Evolutionary conservation across 2,888 invertebrate genomes (phyloP).

Genomic region (Schizaphis graminum): DNA sequence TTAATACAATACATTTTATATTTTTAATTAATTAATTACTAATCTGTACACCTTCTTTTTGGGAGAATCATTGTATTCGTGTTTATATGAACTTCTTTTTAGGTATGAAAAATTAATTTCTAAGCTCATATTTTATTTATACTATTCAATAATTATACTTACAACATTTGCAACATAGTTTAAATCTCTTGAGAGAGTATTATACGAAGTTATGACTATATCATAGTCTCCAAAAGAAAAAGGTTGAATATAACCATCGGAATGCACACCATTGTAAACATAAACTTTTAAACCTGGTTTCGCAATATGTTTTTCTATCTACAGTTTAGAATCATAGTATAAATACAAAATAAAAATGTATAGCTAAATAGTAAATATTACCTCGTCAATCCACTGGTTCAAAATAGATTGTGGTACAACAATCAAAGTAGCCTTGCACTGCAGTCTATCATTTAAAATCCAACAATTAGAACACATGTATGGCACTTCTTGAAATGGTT

Average conservation of each 20-base stretch:
- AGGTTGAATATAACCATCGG: constrained; percentile 76
- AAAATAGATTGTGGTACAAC: constrained; percentile 79
- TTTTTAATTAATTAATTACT: background rate
- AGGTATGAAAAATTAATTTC: background rate
- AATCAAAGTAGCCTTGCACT: constrained; percentile 79
- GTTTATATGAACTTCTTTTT: background rate
- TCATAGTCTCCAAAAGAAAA: constrained; percentile 77
- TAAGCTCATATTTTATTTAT: background rate
- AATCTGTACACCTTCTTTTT: background rate
- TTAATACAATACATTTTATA: background rate
- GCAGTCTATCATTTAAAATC: constrained; percentile 72
- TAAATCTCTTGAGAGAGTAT: constrained; percentile 70
- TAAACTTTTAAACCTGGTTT: constrained; percentile 73
- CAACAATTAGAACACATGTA: constrained; percentile 81
- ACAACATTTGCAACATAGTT: constrained; percentile 54
- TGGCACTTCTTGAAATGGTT: constrained; percentile 70
- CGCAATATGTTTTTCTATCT: constrained; percentile 75
- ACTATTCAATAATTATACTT: constrained; percentile 15
- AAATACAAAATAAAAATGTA: background rate
- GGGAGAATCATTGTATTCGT: background rate
- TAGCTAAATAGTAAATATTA: constrained; percentile 45
- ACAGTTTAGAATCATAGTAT: constrained; percentile 53
- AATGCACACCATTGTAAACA: constrained; percentile 74
- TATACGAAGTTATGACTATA: constrained; percentile 82
- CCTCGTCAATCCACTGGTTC: constrained; percentile 81